Base-by-base conservation (phyloP, 2,888 invertebrate genomes). In the Craniophora ligustri region DNA sequence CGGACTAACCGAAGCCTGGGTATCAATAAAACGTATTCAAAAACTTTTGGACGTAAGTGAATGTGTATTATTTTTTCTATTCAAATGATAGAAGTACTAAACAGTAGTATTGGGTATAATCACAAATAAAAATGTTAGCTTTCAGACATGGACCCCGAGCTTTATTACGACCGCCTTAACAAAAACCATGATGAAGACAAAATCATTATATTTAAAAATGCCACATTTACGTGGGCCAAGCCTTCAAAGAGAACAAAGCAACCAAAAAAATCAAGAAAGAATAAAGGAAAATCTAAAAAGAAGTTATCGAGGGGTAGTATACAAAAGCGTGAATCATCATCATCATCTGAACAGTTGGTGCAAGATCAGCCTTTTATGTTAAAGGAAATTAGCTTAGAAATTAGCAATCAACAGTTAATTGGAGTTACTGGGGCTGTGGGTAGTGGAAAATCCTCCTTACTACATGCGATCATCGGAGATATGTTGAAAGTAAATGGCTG, bases 1-100 rank as follows among this genome's bases (percentile, higher is more conserved):
- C 87, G 99, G 99, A 0, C 91, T 99, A 2, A 96, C 98, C 34
- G 99, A 99, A 89, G 98, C 99, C 0, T 98, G 98, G 97, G 98
- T 99, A 0, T 99, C 99, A 0, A 87, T 98, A 5, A 97, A 97
- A 84, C 95, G 99, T 67, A 96, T 99, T 28, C 97, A 98, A 84
- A 95, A 95, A 76, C 94, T 98, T 40, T 84, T 98, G 63, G 94
- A 97, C 86, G 97, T 97, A 90, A 93, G 95, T 87, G 2, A 38
- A 7, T 32, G 21, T 32, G 7, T 28, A 35, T 11, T n/a, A 0
- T 19, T 16, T 11, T n/a, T 15, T 18, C 0, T 14, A 13, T 14
- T 38, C 2, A 11, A 18, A 13, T 14, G 0, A 13, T 11, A 6
- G 2, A n/a, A 28, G 8, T n/a, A n/a, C n/a, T n/a, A n/a, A n/a